Conservation (phyloP, 2,797 vertebrate genomes). For the Cyclura pinguis region DNA sequence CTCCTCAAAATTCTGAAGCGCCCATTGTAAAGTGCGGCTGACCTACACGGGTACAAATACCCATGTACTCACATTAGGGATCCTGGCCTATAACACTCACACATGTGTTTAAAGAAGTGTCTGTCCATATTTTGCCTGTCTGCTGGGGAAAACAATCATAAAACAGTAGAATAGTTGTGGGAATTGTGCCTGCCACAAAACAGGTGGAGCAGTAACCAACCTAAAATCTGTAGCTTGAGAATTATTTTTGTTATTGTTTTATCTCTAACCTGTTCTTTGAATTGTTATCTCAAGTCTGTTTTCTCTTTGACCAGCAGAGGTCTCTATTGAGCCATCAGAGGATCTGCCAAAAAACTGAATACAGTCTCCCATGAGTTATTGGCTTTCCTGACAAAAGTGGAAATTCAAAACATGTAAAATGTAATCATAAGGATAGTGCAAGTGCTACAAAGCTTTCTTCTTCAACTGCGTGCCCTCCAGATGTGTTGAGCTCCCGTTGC, state of each 20-base stretch:
- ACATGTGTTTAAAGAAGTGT: not conserved
- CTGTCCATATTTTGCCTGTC: not conserved
- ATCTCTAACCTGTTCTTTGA: not conserved
- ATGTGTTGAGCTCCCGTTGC: not conserved
- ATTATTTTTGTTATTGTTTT: not conserved
- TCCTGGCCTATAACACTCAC: not conserved
- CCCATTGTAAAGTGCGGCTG: not conserved
- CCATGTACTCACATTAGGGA: not conserved
- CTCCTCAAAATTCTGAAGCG: not conserved
- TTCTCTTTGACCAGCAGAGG: slow-evolving; percentile 53
- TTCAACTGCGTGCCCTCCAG: not conserved
- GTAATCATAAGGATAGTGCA: not conserved
- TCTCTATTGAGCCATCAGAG: slow-evolving; percentile 36
- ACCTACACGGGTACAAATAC: not conserved
- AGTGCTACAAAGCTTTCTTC: not conserved
- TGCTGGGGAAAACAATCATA: not conserved
- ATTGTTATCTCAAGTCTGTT: not conserved
- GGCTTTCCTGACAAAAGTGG: not conserved
- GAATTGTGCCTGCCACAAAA: not conserved
- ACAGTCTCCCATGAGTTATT: not conserved
- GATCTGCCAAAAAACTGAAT: not conserved
- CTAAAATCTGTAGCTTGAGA: not conserved
- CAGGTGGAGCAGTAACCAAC: not conserved
- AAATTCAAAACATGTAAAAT: not conserved
- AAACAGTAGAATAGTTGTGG: not conserved